These are phyloP conservation scores for Tragelaphus strepsiceros DNA, from an alignment of 2,113 vertebrate species.

Conservation along the genomic window DNA sequence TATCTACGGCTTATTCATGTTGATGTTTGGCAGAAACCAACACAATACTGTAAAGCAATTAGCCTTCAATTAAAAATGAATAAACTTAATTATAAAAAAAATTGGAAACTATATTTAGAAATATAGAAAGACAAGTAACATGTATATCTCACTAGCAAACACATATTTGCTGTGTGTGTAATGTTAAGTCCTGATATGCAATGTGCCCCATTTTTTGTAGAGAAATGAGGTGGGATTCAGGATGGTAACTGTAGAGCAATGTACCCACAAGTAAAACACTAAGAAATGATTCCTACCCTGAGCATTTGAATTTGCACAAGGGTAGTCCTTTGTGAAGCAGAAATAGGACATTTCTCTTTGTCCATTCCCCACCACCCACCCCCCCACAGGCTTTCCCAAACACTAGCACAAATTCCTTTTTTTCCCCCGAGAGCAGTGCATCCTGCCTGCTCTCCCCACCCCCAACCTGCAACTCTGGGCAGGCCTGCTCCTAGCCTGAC, in stretches of 20 bases:
- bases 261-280: not conserved
- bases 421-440: not conserved
- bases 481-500: too few species aligned
- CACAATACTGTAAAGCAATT: not conserved
- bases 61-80: not conserved
- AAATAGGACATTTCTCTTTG: not conserved
- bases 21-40: not conserved
- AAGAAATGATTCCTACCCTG: not conserved
- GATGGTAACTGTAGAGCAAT: rapidly evolving
- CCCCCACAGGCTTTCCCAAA: not conserved
- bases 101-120: not conserved
- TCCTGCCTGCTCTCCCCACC: rapidly evolving
- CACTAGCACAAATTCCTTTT: too few species aligned
- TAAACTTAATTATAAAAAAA: not conserved
- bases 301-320: not conserved
- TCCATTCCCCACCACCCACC: rapidly evolving
- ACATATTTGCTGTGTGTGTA: too few species aligned
- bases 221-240: not conserved
- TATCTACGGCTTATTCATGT: not conserved
- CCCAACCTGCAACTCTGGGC: not conserved
- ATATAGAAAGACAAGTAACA: not conserved
- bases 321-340: not conserved
- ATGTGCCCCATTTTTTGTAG: not conserved
- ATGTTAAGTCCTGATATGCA: not conserved
- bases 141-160: not conserved